These are phyloP conservation scores for Helogale parvula DNA, from an alignment of 2,113 vertebrate genomes.

Conservation along the genomic window DNA sequence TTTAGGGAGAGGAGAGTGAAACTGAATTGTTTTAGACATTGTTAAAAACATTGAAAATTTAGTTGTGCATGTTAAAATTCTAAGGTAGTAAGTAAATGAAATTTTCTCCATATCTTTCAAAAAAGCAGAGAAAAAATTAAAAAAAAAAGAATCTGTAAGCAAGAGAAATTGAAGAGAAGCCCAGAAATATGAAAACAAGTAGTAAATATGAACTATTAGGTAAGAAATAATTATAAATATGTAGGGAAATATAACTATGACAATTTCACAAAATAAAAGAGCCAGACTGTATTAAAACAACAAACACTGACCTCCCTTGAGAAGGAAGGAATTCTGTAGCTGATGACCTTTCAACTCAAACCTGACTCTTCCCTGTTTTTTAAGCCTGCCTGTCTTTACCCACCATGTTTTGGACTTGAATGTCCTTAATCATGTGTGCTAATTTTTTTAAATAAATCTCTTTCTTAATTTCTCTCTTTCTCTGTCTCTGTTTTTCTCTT, in stretches of 20 bases:
- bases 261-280: not conserved
- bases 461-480: not conserved
- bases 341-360: not conserved
- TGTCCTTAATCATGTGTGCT: not conserved
- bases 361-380: not conserved
- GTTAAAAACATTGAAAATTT: not conserved
- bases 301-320: not conserved
- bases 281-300: not conserved
- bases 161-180: not conserved
- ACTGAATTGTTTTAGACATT: not conserved
- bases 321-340: not conserved
- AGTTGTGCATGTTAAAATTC: not conserved
- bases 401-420: not conserved
- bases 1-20: not conserved
- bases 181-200: not conserved
- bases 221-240: not conserved
- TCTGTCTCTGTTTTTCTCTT: not conserved
- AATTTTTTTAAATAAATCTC: not conserved
- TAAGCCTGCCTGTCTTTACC: not conserved
- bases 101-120: not conserved
- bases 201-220: not conserved
- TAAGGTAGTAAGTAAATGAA: not conserved
- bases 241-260: not conserved
- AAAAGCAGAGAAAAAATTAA: not conserved
- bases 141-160: not conserved